Evolutionary conservation across 2,113 vertebrate genomes (phyloP).

Genomic region (Cephalopterus ornatus): DNA sequence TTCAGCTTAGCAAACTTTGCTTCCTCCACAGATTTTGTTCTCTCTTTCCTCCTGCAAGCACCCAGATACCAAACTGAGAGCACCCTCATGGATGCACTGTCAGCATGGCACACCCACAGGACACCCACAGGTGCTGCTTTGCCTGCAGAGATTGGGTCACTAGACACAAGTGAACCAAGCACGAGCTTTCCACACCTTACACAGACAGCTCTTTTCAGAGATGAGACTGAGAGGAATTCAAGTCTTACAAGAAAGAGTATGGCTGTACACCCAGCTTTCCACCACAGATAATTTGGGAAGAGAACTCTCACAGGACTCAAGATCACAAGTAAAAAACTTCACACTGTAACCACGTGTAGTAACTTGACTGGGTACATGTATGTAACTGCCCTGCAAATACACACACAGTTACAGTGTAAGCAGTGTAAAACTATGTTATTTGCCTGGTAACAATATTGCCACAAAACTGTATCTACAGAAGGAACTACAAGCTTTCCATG

Average conservation of each 20-base stretch:
- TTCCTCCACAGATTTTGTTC: neutral
- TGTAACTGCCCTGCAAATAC: neutral
- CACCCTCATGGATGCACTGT: neutral
- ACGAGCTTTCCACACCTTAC: fast-evolving
- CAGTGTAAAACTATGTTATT: neutral
- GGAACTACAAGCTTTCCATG: neutral
- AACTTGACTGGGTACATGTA: neutral
- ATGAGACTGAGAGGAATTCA: neutral
- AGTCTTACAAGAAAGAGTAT: neutral
- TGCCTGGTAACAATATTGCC: neutral
- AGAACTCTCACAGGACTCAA: neutral
- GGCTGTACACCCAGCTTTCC: neutral
- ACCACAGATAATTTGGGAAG: neutral
- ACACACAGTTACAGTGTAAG: neutral
- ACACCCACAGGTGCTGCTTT: neutral
- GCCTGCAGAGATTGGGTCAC: neutral
- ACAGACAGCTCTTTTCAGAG: neutral
- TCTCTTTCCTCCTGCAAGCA: neutral
- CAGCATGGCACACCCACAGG: fast-evolving
- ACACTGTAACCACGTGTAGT: neutral
- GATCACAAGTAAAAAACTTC: neutral
- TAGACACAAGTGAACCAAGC: fast-evolving
- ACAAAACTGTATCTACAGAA: neutral
- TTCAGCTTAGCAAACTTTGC: neutral
- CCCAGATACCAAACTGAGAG: neutral